These are phyloP conservation scores for Percopsis omiscomaycus DNA, from an alignment of 2,797 vertebrate species.

Conservation along the genomic window DNA sequence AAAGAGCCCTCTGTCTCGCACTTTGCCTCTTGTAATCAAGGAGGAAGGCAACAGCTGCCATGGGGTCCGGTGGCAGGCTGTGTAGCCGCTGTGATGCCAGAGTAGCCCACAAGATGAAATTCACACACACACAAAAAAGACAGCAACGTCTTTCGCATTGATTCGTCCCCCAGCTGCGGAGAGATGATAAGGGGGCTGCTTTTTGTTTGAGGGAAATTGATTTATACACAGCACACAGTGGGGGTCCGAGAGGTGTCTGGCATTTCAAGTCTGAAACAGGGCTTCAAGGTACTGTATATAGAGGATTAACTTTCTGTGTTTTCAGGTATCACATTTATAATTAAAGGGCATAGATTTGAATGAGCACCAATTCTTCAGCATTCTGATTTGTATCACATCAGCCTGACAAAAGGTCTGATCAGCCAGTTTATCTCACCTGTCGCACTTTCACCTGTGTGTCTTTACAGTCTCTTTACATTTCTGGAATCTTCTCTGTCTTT, in stretches of 20 bases:
- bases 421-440: too few species aligned
- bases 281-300: background rate
- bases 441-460: too few species aligned
- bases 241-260: slow-evolving; percentile 27
- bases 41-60: slow-evolving; percentile 32
- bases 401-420: background rate
- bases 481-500: background rate
- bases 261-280: slow-evolving; percentile 19
- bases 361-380: background rate
- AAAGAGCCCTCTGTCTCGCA: slow-evolving; percentile 22
- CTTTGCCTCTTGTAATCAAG: slow-evolving; percentile 44
- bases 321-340: background rate
- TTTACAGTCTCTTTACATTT: background rate
- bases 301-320: background rate
- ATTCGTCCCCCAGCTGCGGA: slow-evolving; percentile 61
- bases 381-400: background rate
- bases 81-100: slow-evolving; percentile 20
- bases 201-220: slow-evolving; percentile 68
- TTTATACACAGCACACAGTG: slow-evolving; percentile 51
- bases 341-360: background rate
- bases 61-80: slow-evolving; percentile 21
- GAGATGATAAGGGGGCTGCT: slow-evolving; percentile 60
- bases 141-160: slow-evolving; percentile 49
- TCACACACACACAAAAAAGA: slow-evolving; percentile 34
- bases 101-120: slow-evolving; percentile 30